These are phyloP conservation scores for Microcebus lehilahytsara DNA, from an alignment of 2,113 vertebrate species.

Conservation along the genomic window DNA sequence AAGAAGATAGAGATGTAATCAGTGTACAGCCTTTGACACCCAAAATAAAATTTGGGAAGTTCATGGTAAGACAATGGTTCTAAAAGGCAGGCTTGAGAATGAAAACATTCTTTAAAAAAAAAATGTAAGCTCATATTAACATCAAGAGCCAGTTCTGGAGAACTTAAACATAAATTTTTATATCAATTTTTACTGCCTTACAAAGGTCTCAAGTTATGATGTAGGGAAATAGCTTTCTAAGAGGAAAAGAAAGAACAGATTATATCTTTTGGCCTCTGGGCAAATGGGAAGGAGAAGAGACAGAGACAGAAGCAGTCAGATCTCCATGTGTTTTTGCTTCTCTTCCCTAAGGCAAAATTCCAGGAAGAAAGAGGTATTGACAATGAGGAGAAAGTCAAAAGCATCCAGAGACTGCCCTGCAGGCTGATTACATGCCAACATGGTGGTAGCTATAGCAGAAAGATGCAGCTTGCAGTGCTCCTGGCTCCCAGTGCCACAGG, in stretches of 20 bases:
- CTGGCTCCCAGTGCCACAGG: background rate
- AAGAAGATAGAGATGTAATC: background rate
- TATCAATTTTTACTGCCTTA: too few species aligned
- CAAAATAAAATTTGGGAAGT: background rate
- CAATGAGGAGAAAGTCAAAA: background rate
- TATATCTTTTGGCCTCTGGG: background rate
- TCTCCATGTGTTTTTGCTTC: background rate
- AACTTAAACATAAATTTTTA: background rate
- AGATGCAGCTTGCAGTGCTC: background rate
- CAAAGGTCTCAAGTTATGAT: background rate
- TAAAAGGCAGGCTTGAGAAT: background rate
- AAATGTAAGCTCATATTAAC: background rate
- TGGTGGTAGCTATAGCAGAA: background rate
- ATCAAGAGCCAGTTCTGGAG: background rate
- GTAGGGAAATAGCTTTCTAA: background rate
- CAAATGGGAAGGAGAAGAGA: background rate
- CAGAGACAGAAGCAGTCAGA: background rate
- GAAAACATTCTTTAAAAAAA: background rate
- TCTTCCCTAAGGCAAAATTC: background rate
- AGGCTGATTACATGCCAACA: background rate
- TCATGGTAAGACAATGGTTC: background rate
- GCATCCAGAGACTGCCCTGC: background rate
- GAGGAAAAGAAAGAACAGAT: background rate
- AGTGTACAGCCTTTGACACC: background rate
- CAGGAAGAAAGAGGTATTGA: background rate